Percentiles rank a stretch among this genome's conserved stretches.
Conservation (phyloP, 2,888 invertebrate genomes). For the Tridacna crocea region DNA sequence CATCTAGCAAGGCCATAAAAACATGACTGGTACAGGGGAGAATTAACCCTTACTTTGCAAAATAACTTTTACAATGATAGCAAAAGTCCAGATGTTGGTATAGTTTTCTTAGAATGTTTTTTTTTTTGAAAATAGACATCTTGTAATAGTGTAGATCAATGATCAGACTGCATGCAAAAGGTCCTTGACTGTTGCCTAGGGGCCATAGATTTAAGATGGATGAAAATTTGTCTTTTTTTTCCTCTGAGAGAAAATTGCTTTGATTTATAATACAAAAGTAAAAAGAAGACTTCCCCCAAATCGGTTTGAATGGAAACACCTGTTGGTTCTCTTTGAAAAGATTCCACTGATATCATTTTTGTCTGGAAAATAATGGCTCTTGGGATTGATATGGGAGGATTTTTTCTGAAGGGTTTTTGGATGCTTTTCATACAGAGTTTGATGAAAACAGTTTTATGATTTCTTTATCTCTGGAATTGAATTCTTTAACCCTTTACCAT, state of each 20-base stretch:
- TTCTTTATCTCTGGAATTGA: background rate
- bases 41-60: too few relatives aligned
- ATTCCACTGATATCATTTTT: constrained; percentile 11
- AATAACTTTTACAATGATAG: too few relatives aligned
- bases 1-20: too few relatives aligned
- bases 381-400: constrained; percentile 6
- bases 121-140: too few relatives aligned
- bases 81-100: too few relatives aligned
- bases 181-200: too few relatives aligned
- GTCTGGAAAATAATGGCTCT: constrained; percentile 20
- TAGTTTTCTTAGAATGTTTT: too few relatives aligned
- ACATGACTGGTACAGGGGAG: too few relatives aligned
- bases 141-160: too few relatives aligned
- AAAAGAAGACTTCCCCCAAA: background rate
- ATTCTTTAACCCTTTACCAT: too few relatives aligned
- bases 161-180: too few relatives aligned
- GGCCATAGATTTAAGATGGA: background rate
- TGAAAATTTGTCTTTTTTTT: background rate
- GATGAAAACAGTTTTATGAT: background rate
- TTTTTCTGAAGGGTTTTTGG: constrained; percentile 18
- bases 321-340: constrained; percentile 6
- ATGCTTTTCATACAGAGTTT: background rate
- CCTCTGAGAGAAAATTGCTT: background rate
- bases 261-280: constrained; percentile 1
- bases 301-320: constrained; percentile 16